Evolutionary conservation across 2,888 invertebrate genomes (phyloP).

Genomic region (Calliopum simillimum): DNA sequence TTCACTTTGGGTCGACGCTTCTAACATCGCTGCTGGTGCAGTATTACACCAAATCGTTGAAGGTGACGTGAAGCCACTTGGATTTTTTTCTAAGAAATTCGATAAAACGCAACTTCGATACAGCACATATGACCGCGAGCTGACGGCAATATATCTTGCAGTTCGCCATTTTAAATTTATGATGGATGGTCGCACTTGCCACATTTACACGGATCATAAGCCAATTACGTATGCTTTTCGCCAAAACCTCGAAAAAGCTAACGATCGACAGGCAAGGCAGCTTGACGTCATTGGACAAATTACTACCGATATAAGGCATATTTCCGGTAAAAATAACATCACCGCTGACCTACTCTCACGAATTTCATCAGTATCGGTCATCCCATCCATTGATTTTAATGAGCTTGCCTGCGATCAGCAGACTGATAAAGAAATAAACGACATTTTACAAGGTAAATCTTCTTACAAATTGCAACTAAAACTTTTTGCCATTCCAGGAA

Average conservation of each 20-base stretch:
- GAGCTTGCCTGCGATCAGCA: slow-evolving; percentile 1
- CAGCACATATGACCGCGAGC: slow-evolving; percentile 27
- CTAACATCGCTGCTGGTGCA: slow-evolving; percentile 1
- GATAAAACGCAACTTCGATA: slow-evolving; percentile 8
- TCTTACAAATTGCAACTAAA: slow-evolving; percentile 20
- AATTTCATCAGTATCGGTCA: slow-evolving; percentile 7
- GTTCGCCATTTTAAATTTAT: slow-evolving; percentile 5
- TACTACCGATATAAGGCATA: slow-evolving; percentile 5
- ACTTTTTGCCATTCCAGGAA: slow-evolving; percentile 13
- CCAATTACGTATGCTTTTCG: slow-evolving; percentile 25
- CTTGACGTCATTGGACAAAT: slow-evolving; percentile 26
- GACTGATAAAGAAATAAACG: background rate
- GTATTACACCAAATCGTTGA: background rate
- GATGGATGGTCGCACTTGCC: slow-evolving; percentile 7
- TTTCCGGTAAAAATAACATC: no score
- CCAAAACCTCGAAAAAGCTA: slow-evolving; percentile 25
- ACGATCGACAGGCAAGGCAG: slow-evolving; percentile 18
- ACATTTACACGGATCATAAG: slow-evolving; percentile 25
- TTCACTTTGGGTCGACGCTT: slow-evolving; percentile 16
- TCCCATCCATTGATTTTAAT: slow-evolving; percentile 2
- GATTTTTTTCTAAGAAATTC: slow-evolving; percentile 13
- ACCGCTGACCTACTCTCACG: slow-evolving; percentile 33
- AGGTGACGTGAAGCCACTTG: slow-evolving; percentile 7
- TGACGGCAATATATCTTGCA: slow-evolving; percentile 4
- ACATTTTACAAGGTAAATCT: background rate